Evolutionary conservation across 2,888 invertebrate genomes (phyloP).

Genomic region (Conomelus anceps): DNA sequence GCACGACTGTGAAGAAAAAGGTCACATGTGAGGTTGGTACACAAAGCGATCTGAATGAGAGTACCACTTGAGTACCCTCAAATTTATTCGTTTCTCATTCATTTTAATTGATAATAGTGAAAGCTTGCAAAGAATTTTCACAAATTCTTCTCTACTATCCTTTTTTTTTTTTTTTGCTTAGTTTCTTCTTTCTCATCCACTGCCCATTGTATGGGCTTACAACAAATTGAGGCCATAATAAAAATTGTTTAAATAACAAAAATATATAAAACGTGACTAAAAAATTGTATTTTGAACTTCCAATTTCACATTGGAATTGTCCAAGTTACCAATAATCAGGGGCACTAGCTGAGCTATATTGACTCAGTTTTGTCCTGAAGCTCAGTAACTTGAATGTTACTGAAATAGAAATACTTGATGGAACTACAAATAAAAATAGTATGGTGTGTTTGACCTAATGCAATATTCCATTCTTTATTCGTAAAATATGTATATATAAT

Average conservation of each 20-base stretch:
- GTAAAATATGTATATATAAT: no score
- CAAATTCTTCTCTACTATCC: neutral
- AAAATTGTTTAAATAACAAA: no score
- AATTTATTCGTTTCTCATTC: neutral
- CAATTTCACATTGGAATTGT: neutral
- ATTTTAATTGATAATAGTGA: neutral
- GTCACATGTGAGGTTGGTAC: neutral
- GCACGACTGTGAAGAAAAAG: neutral
- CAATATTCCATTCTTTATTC: no score
- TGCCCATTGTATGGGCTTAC: neutral
- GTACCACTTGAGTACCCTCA: neutral
- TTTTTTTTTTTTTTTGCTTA: neutral
- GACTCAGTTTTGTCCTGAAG: neutral
- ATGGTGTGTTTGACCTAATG: no score
- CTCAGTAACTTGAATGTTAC: neutral
- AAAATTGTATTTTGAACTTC: neutral
- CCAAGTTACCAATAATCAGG: neutral
- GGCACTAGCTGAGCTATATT: neutral
- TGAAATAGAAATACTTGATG: neutral
- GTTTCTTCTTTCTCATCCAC: neutral
- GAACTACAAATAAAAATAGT: neutral
- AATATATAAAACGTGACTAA: no score
- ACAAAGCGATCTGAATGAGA: neutral
- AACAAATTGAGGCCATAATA: neutral
- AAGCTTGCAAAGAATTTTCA: neutral